Evolutionary conservation across 2,113 vertebrate genomes (phyloP).

Genomic region (Henicopernis longicauda): DNA sequence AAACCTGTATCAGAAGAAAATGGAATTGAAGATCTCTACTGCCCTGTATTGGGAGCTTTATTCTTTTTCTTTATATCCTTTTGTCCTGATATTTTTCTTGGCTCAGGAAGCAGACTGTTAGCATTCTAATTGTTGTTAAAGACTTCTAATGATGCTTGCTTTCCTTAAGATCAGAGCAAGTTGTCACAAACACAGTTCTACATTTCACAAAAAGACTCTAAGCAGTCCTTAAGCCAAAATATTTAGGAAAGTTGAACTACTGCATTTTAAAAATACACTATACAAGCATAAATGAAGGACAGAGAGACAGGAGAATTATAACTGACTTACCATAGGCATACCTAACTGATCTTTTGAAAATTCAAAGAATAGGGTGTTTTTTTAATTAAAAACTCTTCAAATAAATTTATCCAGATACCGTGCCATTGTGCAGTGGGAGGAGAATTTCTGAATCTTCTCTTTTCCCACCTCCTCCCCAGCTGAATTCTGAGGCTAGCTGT

Average conservation of each 20-base stretch:
- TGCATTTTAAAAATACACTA: not conserved
- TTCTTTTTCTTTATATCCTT: not conserved
- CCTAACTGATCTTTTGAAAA: not conserved
- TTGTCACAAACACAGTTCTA: not conserved
- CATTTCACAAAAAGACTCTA: not conserved
- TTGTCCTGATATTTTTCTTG: not conserved
- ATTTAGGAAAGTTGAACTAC: not conserved
- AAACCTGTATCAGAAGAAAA: not conserved
- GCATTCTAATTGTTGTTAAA: not conserved
- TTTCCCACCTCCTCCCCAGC: not conserved
- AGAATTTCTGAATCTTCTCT: not conserved
- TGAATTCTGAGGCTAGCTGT: not conserved
- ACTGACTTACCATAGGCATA: not conserved
- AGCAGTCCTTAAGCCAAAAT: not conserved
- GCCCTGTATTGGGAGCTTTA: not conserved
- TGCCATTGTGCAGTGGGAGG: not conserved
- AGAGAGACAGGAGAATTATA: not conserved
- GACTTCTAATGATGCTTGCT: not conserved
- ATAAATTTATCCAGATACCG: not conserved
- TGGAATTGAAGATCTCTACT: not conserved
- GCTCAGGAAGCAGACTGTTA: not conserved
- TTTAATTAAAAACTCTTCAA: not conserved
- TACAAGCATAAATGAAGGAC: not conserved
- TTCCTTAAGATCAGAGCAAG: not conserved
- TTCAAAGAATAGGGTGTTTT: fast-evolving